Evolutionary conservation across 2,113 vertebrate genomes (phyloP), one percentile per base, ranked within the genome.

Genomic region (Globicephala melas): DNA sequence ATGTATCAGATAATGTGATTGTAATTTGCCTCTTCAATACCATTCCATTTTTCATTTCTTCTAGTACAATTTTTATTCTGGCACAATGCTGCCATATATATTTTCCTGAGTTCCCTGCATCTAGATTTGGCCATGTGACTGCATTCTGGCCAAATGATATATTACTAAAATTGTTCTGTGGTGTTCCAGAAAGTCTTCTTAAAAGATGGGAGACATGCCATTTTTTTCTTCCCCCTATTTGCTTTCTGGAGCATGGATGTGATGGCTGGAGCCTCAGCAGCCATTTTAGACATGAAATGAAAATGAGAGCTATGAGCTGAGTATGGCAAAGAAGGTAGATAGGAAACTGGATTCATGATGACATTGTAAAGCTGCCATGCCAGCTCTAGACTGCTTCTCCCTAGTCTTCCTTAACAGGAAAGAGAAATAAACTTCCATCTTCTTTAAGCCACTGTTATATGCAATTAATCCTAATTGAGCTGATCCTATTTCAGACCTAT

Each of bases 241-340:
- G 18, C 70, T 81, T 91, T 10, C 82, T 76, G 31, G 63, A 96
- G 60, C 26, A 65, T 81, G 17, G 12, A 81, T 81, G 44, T 77
- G n/a, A 89, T 36, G 38, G 70, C 21, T 87, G 11, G 38, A 79
- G 31, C 47, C 53, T 55, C 3, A 91, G 74, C 21, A 91, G 76
- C 28, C 28, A 65, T 74, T 90, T 28, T 70, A n/a, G 15, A 74
- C 23, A 53, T 70, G 50, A 94, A 58, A 15, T 65, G 15, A 93
- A 90, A 92, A 95, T 50, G 50, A 94, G 89, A 96, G 62, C 41
- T 44, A 20, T 84, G 71, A 96, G 53, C 73, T 81, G 15, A 89
- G 47, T 26, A 62, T 41, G 71, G 26, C 38, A 71, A 77, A 79
- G 70, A 47, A 62, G 38, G 83, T 17, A 67, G 11, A 44, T 15